These are phyloP conservation scores for Patella caerulea DNA, from an alignment of 2,888 invertebrate species.

Conservation along the genomic window DNA sequence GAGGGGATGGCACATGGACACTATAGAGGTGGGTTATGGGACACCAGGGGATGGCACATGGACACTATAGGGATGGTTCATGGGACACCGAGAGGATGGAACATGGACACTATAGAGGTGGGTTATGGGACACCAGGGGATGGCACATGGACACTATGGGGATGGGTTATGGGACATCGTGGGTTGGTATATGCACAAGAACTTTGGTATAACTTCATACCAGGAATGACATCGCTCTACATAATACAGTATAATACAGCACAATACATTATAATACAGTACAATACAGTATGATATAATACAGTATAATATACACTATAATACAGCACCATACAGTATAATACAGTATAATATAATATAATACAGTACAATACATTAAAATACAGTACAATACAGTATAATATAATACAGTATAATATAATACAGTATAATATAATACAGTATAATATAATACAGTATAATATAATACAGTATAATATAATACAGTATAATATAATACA, in stretches of 20 bases:
- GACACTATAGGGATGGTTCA: too few species aligned
- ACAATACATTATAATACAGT: conserved; percentile 18
- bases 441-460: conserved; percentile 3
- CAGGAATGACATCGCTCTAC: neutral
- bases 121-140: too few species aligned
- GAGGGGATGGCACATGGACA: too few species aligned
- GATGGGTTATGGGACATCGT: too few species aligned
- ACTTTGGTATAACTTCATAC: too few species aligned
- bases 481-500: conserved; percentile 15
- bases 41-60: too few species aligned
- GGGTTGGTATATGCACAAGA: too few species aligned
- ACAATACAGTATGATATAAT: conserved; percentile 18
- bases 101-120: too few species aligned
- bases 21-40: too few species aligned
- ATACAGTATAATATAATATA: neutral
- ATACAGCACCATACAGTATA: conserved; percentile 8
- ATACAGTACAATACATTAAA: neutral
- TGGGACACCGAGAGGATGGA: too few species aligned
- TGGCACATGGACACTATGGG: too few species aligned
- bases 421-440: neutral
- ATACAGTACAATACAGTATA: conserved; percentile 15
- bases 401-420: neutral
- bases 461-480: conserved; percentile 12
- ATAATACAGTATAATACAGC: conserved; percentile 11
- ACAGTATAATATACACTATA: conserved; percentile 13